phyloP scores from a whole-genome alignment of 1,140 invertebrate genomes.

The Aphelinus atriplicis region DNA sequence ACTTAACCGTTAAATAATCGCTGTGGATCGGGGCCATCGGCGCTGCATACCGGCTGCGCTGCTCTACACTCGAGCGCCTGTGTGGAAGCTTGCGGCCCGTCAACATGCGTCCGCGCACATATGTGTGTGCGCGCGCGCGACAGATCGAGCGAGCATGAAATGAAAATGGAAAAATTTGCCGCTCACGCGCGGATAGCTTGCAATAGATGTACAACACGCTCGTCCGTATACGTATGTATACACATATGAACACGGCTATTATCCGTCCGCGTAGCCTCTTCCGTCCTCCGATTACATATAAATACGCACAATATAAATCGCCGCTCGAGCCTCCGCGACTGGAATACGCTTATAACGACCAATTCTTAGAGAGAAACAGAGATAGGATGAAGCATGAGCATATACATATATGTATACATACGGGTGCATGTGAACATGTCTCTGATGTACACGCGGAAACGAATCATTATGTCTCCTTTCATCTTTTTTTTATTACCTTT shows the following conservation, averaged over 20 bases:
- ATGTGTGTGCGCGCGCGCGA: not conserved
- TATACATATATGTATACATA: no score
- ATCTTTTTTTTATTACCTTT: conserved; percentile 1
- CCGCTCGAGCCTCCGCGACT: not conserved
- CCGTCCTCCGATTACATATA: conserved; percentile 4
- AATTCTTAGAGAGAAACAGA: no score
- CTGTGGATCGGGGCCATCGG: conserved; percentile 62
- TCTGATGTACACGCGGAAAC: no score
- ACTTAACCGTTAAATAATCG: conserved; percentile 67
- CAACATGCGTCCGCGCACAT: not conserved
- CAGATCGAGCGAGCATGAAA: not conserved
- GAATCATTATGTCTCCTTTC: not conserved
- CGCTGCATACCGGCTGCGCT: no score
- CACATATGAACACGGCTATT: not conserved
- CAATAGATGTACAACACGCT: not conserved
- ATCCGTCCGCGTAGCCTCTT: conserved; percentile 1
- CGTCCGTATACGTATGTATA: not conserved
- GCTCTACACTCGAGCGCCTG: no score
- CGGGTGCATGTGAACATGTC: no score
- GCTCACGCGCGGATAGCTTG: not conserved
- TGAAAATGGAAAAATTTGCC: not conserved
- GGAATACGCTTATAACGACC: conserved; percentile 24
- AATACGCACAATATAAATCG: not conserved
- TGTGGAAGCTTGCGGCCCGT: no score
- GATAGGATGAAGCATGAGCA: no score